Evolutionary conservation across 2,888 invertebrate genomes (phyloP), one percentile per base, ranked within the genome.

Genomic region (Ditula angustiorana): DNA sequence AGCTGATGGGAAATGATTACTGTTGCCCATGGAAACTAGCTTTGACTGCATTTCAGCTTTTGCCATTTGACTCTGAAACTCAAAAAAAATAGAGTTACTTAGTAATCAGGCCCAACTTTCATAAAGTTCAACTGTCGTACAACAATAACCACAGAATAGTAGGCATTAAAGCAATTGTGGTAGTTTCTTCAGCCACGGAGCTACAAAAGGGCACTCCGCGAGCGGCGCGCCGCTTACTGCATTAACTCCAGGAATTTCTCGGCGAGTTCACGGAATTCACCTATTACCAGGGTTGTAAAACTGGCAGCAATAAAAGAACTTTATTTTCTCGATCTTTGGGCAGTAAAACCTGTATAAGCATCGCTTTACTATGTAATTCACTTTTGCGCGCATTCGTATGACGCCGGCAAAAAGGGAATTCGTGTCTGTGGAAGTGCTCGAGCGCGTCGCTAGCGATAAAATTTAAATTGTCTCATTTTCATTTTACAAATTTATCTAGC

Each of bases 311-410:
- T 88, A 88, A 88, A 88, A 80, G 76, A 85, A 86, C 84, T 86
- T 87, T 86, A 87, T 86, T 84, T 80, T 79, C 77, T 78, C 82
- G 83, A 87, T 88, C 86, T 85, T 80, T 81, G 72, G 73, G 75
- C 78, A 78, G 81, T 86, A 86, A 86, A 85, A 83, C 78, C 23
- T 76, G 83, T 83, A 53, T 64, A 86, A 85, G 83, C 82, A 85
- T 85, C 81, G 77, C 77, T 85, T 84, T 84, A 85, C 83, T 85
- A 79, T 85, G 85, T 85, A 86, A 86, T 86, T 83, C 77, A 77
- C 77, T 85, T 81, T 85, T 85, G 82, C 75, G 76, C 77, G 75
- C 74, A 75, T 80, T 80, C 76, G 74, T 78, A 79, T 79, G 77
- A 77, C 76, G 75, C 72, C 78, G 68, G 75, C 71, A 78, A 77